Percentiles rank a stretch among this genome's conserved stretches.
These are phyloP conservation scores for Nephrotoma guestfalica DNA, from an alignment of 2,888 invertebrate species.

Conservation along the genomic window DNA sequence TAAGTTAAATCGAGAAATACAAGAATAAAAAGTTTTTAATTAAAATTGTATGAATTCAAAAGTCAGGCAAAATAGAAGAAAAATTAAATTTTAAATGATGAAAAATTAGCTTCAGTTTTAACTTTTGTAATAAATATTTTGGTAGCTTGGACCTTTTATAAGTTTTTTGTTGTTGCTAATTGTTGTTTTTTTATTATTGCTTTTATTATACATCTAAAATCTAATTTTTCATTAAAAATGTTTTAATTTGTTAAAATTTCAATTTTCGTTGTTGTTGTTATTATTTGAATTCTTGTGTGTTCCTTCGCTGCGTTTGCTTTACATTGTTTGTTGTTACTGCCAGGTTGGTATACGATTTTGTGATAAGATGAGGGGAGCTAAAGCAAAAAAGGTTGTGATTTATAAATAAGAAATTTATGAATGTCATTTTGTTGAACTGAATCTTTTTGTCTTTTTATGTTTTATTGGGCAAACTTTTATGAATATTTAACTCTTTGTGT, in stretches of 20 bases:
- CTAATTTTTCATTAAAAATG: not conserved
- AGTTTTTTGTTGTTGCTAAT: not conserved
- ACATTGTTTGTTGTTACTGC: not conserved
- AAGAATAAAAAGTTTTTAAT: not conserved
- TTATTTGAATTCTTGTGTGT: not conserved
- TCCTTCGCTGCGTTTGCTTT: not conserved
- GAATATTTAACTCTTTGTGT: not conserved
- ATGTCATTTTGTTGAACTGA: not conserved
- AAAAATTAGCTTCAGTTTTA: not conserved
- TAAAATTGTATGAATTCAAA: not conserved
- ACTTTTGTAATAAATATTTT: not conserved
- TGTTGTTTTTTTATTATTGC: not conserved
- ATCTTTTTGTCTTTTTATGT: not conserved
- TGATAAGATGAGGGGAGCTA: not conserved
- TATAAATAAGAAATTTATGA: not conserved
- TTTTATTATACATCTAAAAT: not conserved
- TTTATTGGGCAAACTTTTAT: not conserved
- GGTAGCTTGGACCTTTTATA: not conserved
- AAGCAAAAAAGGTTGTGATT: not conserved
- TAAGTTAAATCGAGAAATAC: not conserved
- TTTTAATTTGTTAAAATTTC: not conserved
- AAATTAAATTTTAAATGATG: not conserved
- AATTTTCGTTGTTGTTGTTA: not conserved
- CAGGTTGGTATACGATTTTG: not conserved
- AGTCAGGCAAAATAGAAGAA: not conserved